A percentile compares a stretch with the other conserved stretches of the same genome.
These are phyloP conservation scores for Morelia viridis DNA, from an alignment of 2,797 vertebrate genomes.

Conservation along the genomic window DNA sequence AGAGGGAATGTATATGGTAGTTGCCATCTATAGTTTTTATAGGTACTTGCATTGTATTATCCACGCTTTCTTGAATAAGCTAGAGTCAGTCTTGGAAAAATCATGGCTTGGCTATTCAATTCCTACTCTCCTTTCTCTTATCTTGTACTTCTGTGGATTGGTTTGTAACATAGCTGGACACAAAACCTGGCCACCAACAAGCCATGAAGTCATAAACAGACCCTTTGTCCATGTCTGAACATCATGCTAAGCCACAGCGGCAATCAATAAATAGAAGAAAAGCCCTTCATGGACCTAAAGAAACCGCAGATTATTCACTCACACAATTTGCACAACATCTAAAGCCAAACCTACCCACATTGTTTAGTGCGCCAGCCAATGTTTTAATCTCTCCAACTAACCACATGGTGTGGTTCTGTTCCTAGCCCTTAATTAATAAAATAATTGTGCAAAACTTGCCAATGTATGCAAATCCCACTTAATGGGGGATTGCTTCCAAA, in stretches of 20 bases:
- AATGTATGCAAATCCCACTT: background rate
- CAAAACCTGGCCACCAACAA: background rate
- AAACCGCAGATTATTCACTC: background rate
- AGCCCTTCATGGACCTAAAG: background rate
- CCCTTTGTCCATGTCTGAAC: background rate
- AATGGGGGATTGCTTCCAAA: background rate
- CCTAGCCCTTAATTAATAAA: background rate
- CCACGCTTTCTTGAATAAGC: background rate
- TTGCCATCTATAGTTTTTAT: background rate
- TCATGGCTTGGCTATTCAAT: background rate
- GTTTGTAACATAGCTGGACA: background rate
- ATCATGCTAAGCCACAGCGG: background rate
- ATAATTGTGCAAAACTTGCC: background rate
- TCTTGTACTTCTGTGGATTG: background rate
- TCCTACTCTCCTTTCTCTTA: background rate
- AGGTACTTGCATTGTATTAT: background rate
- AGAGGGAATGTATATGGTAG: background rate
- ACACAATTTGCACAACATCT: background rate
- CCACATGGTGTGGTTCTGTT: background rate
- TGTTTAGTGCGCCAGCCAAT: background rate
- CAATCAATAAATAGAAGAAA: background rate
- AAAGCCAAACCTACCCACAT: background rate
- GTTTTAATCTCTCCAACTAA: background rate
- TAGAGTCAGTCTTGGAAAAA: background rate
- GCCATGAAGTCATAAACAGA: background rate